Conservation (phyloP, 2,888 invertebrate species). For the Capitulum mitella region DNA sequence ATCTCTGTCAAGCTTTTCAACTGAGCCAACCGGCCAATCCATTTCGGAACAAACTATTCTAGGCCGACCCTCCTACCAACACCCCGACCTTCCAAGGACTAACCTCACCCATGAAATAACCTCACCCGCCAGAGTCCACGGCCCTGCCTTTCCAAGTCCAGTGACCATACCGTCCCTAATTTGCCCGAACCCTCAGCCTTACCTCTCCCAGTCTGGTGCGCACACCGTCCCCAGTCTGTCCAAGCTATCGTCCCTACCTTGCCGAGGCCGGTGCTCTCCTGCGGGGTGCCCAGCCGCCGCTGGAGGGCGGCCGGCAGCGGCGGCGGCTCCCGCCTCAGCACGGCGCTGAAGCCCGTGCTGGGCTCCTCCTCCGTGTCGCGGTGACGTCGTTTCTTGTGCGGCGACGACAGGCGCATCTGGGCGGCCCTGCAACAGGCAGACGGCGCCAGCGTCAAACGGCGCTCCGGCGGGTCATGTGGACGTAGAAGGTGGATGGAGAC, state of each 20-base stretch:
- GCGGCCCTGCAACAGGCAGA: background rate
- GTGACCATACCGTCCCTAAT: too few species aligned
- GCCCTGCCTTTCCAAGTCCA: background rate
- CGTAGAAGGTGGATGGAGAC: too few species aligned
- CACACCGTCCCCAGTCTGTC: too few species aligned
- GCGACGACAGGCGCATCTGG: constrained; percentile 5
- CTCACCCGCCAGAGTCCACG: too few species aligned
- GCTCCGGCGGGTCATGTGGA: too few species aligned
- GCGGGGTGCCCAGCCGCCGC: background rate
- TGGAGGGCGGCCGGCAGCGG: constrained; percentile 18
- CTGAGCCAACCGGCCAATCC: too few species aligned
- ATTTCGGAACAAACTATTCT: too few species aligned
- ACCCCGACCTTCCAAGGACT: too few species aligned
- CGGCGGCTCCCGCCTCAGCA: constrained; percentile 3
- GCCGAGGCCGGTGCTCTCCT: background rate
- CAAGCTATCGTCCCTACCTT: background rate
- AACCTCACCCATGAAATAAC: too few species aligned
- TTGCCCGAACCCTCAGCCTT: background rate
- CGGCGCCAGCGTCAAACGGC: too few species aligned
- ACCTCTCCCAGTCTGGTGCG: background rate
- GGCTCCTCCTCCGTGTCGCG: constrained; percentile 8
- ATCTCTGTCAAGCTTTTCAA: too few species aligned
- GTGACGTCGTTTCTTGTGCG: constrained; percentile 14
- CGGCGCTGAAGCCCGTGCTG: background rate
- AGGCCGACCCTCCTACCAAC: too few species aligned